Evolutionary conservation across 2,888 invertebrate genomes (phyloP).

Genomic region (Sepiola atlantica): DNA sequence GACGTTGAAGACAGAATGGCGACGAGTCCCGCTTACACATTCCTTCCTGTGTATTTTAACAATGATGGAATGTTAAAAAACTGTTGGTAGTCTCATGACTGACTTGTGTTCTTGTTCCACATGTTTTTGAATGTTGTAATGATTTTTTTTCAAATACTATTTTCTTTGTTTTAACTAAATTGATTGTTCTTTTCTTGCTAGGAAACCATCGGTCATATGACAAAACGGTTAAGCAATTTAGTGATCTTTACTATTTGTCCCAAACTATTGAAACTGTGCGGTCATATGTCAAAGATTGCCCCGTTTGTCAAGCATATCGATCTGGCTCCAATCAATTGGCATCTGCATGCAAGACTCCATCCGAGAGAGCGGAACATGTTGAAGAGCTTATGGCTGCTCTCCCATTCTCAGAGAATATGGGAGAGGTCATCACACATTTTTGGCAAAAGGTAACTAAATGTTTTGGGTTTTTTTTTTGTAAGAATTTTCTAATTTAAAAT

Average conservation of each 20-base stretch:
- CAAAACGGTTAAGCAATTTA: constrained; percentile 54
- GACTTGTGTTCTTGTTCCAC: background rate
- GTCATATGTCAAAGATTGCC: constrained; percentile 51
- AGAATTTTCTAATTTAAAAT: background rate
- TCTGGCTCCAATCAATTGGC: constrained; percentile 13
- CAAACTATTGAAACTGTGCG: constrained; percentile 57
- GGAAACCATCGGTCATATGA: constrained; percentile 59
- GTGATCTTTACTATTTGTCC: constrained; percentile 58
- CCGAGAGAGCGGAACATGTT: constrained; percentile 43
- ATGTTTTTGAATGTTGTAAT: background rate
- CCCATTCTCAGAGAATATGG: constrained; percentile 46
- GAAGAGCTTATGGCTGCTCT: constrained; percentile 47
- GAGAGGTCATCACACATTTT: constrained; percentile 51
- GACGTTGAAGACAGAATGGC: too few species aligned
- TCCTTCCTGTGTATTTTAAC: too few species aligned
- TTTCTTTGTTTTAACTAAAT: background rate
- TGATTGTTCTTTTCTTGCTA: constrained; percentile 46
- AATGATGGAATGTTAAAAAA: too few species aligned
- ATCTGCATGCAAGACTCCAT: background rate
- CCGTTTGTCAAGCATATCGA: constrained; percentile 47
- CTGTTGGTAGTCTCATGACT: too few species aligned
- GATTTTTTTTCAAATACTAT: too few species aligned
- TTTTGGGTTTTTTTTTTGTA: background rate
- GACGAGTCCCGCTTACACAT: too few species aligned
- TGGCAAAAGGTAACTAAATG: constrained; percentile 56